phyloP scores from a whole-genome alignment of 2,113 vertebrate genomes.

The Macaca nemestrina region DNA sequence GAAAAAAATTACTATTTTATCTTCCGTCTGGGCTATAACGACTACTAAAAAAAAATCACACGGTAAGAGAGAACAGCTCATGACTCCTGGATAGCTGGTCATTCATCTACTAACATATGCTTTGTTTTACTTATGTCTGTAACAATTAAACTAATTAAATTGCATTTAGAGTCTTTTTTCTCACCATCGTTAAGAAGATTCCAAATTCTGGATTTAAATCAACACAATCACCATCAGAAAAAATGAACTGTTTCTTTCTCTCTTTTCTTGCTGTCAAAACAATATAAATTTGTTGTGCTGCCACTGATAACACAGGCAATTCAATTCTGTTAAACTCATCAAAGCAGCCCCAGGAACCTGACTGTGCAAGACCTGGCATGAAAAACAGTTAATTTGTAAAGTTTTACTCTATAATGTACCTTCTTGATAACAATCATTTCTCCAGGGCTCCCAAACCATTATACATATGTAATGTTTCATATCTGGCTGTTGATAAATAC shows the following conservation, averaged over 20 bases:
- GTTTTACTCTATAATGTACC: neutral
- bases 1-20: neutral
- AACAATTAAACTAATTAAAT: conserved; percentile 12
- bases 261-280: conserved; percentile 93
- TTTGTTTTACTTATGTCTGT: neutral
- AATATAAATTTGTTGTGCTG: conserved; percentile 94
- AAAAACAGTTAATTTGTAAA: conserved; percentile 54
- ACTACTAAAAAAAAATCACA: neutral
- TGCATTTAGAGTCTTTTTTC: conserved; percentile 42
- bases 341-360: conserved; percentile 95
- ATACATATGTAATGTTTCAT: neutral
- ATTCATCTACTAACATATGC: neutral
- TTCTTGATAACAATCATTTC: neutral
- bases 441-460: conserved; percentile 15
- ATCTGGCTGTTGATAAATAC: conserved; percentile 9
- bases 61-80: neutral
- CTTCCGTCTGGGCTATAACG: neutral
- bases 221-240: conserved; percentile 93
- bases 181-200: conserved; percentile 96
- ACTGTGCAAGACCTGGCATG: conserved; percentile 92
- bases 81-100: neutral
- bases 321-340: conserved; percentile 96
- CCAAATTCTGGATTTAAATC: conserved; percentile 95
- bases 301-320: conserved; percentile 93
- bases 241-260: conserved; percentile 91